Evolutionary conservation across 2,888 invertebrate genomes (phyloP), one percentile per base, ranked within the genome.

Genomic region (Acronicta aceris): DNA sequence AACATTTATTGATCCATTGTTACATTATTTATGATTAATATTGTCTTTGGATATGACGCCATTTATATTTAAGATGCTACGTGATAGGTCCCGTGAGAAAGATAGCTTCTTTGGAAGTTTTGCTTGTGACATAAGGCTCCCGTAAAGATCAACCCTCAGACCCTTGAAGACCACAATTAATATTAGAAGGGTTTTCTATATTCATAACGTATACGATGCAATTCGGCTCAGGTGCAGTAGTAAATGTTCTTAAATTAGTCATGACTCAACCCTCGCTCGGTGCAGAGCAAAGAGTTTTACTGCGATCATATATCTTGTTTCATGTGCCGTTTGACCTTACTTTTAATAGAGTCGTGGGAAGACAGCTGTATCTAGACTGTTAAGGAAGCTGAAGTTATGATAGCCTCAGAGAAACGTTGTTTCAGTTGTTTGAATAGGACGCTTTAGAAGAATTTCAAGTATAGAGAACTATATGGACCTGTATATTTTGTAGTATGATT

Each of bases 171-270:
- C 21, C 21, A 21, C 4, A 2, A 21, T 3, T 27, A 27, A 27
- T 6, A 27, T 27, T 27, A 27, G 27, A 27, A 27, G 27, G 1
- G 1, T 27, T 5, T 5, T 33, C 33, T 33, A 33, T 33, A 33
- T 12, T 33, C 12, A 8, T 21, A 48, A 49, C n/a, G 25, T 27
- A 17, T 40, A 41, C 25, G 30, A 60, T 70, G 69, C 65, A 70
- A 41, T 55, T 60, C 38, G 57, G 43, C 45, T 58, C 65, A 77
- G 62, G 65, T 78, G 68, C 65, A 66, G 21, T 59, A 51, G 46
- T 38, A 51, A 57, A 51, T 52, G 40, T 68, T 74, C 76, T 68
- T 61, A 75, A 76, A 65, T 74, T 63, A 74, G 76, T 17, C 40
- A 43, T 75, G 74, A 74, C 53, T 63, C 68, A 74, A 49, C 51